Evolutionary conservation across 1,140 invertebrate species (phyloP).

Genomic region (Oryzaephilus surinamensis): DNA sequence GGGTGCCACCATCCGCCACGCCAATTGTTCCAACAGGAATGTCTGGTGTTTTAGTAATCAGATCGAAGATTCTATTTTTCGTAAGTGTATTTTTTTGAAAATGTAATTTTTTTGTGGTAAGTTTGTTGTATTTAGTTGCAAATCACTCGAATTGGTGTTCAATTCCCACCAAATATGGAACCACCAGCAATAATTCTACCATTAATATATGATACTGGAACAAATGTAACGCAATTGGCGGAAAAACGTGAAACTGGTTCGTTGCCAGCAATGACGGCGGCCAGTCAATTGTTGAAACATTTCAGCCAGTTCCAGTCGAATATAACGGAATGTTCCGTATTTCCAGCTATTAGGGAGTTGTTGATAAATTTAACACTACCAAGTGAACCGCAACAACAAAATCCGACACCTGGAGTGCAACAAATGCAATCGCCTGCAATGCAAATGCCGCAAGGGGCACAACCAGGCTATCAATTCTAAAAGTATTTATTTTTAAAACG

Average conservation of each 20-base stretch:
- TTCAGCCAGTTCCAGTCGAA: slow-evolving; percentile 47
- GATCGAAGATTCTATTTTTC: slow-evolving; percentile 82
- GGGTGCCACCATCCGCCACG: slow-evolving; percentile 75
- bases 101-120: slow-evolving; percentile 7
- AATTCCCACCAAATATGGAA: slow-evolving; percentile 52
- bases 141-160: slow-evolving; percentile 61
- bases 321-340: slow-evolving; percentile 68
- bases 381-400: slow-evolving; percentile 32
- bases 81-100: slow-evolving; percentile 47
- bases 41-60: slow-evolving; percentile 69
- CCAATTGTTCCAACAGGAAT: slow-evolving; percentile 77
- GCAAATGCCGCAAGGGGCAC: slow-evolving; percentile 40
- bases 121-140: slow-evolving; percentile 52
- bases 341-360: slow-evolving; percentile 77
- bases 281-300: slow-evolving; percentile 53
- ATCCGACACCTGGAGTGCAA: slow-evolving; percentile 39
- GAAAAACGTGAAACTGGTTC: slow-evolving; percentile 61
- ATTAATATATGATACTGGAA: slow-evolving; percentile 76
- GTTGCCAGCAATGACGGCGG: slow-evolving; percentile 50
- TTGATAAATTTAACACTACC: slow-evolving; percentile 67
- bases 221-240: slow-evolving; percentile 76
- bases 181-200: slow-evolving; percentile 74
- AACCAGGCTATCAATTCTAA: slow-evolving; percentile 38
- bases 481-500: too few relatives aligned
- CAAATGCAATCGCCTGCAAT: slow-evolving; percentile 45